phyloP scores from a whole-genome alignment of 2,888 invertebrate genomes.

The Heteropelma amictum region DNA sequence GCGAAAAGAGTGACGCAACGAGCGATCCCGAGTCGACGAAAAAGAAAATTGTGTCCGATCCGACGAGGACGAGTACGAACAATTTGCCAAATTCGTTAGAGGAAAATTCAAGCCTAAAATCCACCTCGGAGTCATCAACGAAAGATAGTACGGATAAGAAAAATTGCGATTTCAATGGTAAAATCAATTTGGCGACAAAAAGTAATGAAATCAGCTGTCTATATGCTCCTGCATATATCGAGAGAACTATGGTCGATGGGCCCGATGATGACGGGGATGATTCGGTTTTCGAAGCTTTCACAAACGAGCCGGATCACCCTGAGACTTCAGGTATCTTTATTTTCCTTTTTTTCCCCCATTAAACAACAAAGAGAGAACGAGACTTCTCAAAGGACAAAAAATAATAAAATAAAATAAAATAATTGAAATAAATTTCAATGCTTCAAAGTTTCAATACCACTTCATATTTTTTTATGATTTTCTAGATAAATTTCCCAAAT shows the following conservation, averaged over 20 bases:
- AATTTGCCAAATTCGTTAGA: conserved; percentile 21
- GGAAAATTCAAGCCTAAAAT: conserved; percentile 36
- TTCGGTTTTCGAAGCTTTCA: conserved; percentile 72
- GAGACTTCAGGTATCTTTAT: conserved; percentile 44
- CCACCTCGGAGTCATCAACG: background rate
- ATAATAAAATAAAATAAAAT: too few species aligned
- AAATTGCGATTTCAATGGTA: background rate
- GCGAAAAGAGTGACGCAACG: conserved; percentile 35
- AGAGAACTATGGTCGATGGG: conserved; percentile 70
- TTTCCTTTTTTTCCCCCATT: background rate
- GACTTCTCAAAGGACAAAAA: background rate
- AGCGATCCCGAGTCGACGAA: conserved; percentile 48
- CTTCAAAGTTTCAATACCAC: too few species aligned
- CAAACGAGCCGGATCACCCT: conserved; percentile 9
- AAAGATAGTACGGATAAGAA: conserved; percentile 38
- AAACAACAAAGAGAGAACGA: background rate
- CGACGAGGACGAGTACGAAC: conserved; percentile 39
- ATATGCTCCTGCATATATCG: conserved; percentile 69
- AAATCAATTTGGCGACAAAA: too few species aligned
- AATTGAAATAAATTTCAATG: too few species aligned
- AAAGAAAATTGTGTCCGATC: conserved; percentile 5
- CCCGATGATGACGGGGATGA: conserved; percentile 75
- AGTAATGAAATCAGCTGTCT: conserved; percentile 50
- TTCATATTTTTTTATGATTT: too few species aligned
- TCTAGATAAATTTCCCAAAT: too few species aligned